Percentiles rank a stretch among this genome's conserved stretches.
These are phyloP conservation scores for Epiblema foenella DNA, from an alignment of 2,888 invertebrate species.

Conservation along the genomic window DNA sequence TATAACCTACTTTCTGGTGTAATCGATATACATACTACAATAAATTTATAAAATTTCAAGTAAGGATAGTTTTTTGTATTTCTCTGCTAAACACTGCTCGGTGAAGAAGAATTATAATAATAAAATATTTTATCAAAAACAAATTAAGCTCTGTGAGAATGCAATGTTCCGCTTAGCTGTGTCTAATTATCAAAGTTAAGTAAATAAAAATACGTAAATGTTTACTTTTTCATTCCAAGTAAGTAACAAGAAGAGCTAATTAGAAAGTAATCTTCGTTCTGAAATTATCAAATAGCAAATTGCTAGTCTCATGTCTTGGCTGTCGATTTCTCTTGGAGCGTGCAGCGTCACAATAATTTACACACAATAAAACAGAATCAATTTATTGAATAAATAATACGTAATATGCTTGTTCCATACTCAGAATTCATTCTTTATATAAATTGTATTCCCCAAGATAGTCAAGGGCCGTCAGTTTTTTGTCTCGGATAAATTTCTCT, in stretches of 20 bases:
- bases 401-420: neutral
- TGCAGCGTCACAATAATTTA: neutral
- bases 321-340: neutral
- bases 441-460: conserved; percentile 26
- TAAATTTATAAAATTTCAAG: too few species aligned
- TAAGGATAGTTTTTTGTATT: too few species aligned
- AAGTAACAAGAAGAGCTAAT: too few species aligned
- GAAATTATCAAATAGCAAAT: too few species aligned
- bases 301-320: neutral
- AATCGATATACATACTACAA: too few species aligned
- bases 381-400: neutral
- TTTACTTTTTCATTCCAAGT: neutral
- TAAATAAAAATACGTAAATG: too few species aligned
- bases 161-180: neutral
- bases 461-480: conserved; percentile 36
- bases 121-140: neutral
- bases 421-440: neutral
- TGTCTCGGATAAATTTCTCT: conserved; percentile 51
- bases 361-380: neutral
- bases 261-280: too few species aligned
- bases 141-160: neutral
- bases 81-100: too few species aligned
- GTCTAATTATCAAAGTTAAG: neutral
- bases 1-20: too few species aligned
- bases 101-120: neutral